phyloP scores from a whole-genome alignment of 2,113 vertebrate species.

The Dermatemys mawii region DNA sequence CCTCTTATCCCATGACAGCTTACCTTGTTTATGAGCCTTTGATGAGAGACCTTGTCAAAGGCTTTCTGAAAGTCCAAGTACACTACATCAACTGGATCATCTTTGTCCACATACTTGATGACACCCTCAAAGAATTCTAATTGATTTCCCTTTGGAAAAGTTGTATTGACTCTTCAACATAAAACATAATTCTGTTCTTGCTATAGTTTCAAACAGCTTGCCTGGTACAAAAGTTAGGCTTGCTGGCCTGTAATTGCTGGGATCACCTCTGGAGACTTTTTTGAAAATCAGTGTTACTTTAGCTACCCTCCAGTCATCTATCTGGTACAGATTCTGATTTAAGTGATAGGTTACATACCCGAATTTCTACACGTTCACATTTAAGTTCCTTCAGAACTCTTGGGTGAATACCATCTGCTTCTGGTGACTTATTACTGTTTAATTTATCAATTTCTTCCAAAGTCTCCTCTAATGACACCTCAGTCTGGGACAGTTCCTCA shows the following conservation, averaged over 20 bases:
- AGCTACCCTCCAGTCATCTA: not conserved
- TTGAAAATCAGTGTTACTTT: not conserved
- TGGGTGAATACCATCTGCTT: not conserved
- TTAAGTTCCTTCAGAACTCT: not conserved
- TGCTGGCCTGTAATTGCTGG: not conserved
- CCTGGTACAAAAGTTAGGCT: not conserved
- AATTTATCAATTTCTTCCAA: not conserved
- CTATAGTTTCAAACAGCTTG: not conserved
- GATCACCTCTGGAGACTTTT: not conserved
- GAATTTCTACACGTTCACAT: not conserved
- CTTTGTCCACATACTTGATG: not conserved
- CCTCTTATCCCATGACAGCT: not conserved
- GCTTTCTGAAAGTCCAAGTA: not conserved
- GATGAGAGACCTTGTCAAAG: not conserved
- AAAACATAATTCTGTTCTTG: not conserved
- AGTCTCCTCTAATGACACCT: not conserved
- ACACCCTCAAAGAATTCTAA: not conserved
- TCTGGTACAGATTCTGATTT: not conserved
- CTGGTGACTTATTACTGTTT: not conserved
- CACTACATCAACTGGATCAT: not conserved
- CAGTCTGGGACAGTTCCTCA: not conserved
- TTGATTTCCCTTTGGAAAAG: not conserved
- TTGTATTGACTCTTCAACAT: not conserved
- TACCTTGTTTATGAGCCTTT: not conserved
- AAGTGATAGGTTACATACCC: not conserved